Percentiles rank a stretch among this genome's conserved stretches.
Conservation (phyloP, 2,888 invertebrate genomes). For the Ichneumoninae sp. region DNA sequence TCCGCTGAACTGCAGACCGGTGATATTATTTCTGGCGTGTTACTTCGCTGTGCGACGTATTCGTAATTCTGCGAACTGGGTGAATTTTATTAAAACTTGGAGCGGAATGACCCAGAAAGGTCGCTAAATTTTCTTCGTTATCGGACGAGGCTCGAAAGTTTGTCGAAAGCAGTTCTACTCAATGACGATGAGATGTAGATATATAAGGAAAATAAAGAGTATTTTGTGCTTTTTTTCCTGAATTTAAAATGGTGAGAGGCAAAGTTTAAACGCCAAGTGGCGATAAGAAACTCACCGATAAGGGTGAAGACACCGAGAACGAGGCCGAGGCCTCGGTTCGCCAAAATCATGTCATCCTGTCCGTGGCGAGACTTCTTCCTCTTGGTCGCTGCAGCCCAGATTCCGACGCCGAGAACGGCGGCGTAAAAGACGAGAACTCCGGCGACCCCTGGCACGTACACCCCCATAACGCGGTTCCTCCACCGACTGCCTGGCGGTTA, state of each 20-base stretch:
- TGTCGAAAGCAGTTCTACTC: not conserved
- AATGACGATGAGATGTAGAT: not conserved
- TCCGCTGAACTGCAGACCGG: not conserved
- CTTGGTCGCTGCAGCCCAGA: conserved; percentile 85
- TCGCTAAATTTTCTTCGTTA: not conserved
- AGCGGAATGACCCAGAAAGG: conserved; percentile 7
- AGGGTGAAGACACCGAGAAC: conserved; percentile 90
- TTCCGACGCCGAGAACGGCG: conserved; percentile 88
- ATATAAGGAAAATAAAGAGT: not conserved
- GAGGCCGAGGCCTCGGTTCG: conserved; percentile 88
- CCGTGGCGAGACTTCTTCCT: conserved; percentile 85
- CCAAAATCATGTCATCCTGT: conserved; percentile 89
- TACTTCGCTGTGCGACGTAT: not conserved
- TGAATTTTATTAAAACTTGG: conserved; percentile 12
- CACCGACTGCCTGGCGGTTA: conserved; percentile 6
- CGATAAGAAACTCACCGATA: conserved; percentile 86
- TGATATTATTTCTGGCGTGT: not conserved
- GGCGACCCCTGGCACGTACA: conserved; percentile 87
- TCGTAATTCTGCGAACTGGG: not conserved
- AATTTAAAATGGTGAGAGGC: not conserved
- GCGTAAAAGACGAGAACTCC: conserved; percentile 89
- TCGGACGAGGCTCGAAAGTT: not conserved
- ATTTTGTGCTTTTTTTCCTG: not conserved
- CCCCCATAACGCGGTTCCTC: conserved; percentile 76
- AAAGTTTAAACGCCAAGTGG: conserved; percentile 17